phyloP scores from a whole-genome alignment of 92 coral and sea anemone genomes.

The Epizoanthus ramosus region DNA sequence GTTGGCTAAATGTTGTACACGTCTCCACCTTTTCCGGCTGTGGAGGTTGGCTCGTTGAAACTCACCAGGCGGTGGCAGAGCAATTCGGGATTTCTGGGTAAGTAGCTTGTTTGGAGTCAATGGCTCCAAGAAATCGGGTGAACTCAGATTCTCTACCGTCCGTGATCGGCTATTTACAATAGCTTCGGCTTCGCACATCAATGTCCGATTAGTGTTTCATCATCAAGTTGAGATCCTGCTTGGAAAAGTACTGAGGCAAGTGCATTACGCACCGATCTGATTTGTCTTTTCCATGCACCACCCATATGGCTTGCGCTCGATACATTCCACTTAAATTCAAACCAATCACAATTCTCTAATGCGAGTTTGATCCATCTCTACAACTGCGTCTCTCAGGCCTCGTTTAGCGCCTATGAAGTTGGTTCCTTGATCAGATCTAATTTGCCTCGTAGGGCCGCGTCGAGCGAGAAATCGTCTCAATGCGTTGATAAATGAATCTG shows the following conservation, averaged over 20 bases:
- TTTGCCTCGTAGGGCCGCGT: not conserved
- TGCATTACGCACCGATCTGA: slow-evolving; percentile 22
- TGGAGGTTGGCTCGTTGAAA: not conserved
- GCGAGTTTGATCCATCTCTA: not conserved
- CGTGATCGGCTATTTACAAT: slow-evolving; percentile 3
- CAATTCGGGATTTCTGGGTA: slow-evolving; percentile 11
- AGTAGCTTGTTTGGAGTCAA: not conserved
- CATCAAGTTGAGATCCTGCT: slow-evolving; percentile 12
- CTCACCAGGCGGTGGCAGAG: slow-evolving; percentile 4
- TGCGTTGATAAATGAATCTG: slow-evolving; percentile 5
- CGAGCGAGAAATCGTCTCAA: slow-evolving; percentile 10
- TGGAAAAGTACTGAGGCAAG: not conserved
- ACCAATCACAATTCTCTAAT: slow-evolving; percentile 33
- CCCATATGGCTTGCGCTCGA: slow-evolving; percentile 7
- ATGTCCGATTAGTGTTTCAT: slow-evolving; percentile 15
- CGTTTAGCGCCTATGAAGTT: slow-evolving; percentile 23
- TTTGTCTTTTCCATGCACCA: not conserved
- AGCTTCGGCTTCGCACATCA: slow-evolving; percentile 18
- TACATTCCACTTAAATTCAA: slow-evolving; percentile 10
- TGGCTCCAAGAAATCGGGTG: slow-evolving; percentile 12
- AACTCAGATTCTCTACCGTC: slow-evolving; percentile 4
- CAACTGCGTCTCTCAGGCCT: slow-evolving; percentile 3
- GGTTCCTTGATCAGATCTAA: slow-evolving; percentile 34
- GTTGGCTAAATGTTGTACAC: slow-evolving; percentile 13
- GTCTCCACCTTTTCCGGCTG: slow-evolving; percentile 23